Evolutionary conservation across 2,797 vertebrate species (phyloP).

Genomic region (Thaleichthys pacificus): DNA sequence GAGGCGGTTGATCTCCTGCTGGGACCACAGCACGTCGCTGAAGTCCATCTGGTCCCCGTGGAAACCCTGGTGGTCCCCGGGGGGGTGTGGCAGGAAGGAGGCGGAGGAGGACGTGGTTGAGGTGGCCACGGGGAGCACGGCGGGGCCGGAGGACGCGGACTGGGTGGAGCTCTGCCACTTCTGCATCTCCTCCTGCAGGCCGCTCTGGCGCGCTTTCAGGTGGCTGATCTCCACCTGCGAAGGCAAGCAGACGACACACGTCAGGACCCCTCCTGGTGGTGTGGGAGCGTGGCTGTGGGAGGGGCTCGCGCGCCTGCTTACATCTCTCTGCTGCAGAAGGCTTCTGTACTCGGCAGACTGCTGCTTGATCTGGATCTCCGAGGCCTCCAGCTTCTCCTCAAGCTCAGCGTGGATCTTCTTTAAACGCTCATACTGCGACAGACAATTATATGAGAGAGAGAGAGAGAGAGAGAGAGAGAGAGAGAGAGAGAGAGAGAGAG

Average conservation of each 20-base stretch:
- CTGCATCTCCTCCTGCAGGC: slow-evolving; percentile 88
- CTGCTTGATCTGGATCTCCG: slow-evolving; percentile 92
- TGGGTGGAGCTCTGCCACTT: slow-evolving; percentile 82
- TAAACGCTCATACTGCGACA: slow-evolving; percentile 85
- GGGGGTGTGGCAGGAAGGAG: slow-evolving; percentile 71
- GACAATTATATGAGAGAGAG: slow-evolving; percentile 19
- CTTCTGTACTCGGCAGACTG: slow-evolving; percentile 86
- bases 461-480: not conserved
- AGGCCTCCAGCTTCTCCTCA: slow-evolving; percentile 92
- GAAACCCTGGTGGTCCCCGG: slow-evolving; percentile 75
- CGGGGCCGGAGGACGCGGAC: slow-evolving; percentile 45
- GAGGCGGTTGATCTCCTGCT: slow-evolving; percentile 95
- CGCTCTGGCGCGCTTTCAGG: slow-evolving; percentile 89
- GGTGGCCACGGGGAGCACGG: slow-evolving; percentile 64
- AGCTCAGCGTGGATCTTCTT: slow-evolving; percentile 84
- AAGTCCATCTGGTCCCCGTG: slow-evolving; percentile 92
- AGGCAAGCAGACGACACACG: not conserved
- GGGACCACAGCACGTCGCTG: slow-evolving; percentile 91
- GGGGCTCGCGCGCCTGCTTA: slow-evolving; percentile 44
- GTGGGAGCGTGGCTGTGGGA: too few species aligned
- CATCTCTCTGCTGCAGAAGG: slow-evolving; percentile 93
- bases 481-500: not conserved
- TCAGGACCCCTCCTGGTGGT: too few species aligned
- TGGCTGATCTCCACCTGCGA: slow-evolving; percentile 93
- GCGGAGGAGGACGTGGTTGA: slow-evolving; percentile 61